Conservation (phyloP, 2,888 invertebrate genomes). For the Crematogaster levior region DNA sequence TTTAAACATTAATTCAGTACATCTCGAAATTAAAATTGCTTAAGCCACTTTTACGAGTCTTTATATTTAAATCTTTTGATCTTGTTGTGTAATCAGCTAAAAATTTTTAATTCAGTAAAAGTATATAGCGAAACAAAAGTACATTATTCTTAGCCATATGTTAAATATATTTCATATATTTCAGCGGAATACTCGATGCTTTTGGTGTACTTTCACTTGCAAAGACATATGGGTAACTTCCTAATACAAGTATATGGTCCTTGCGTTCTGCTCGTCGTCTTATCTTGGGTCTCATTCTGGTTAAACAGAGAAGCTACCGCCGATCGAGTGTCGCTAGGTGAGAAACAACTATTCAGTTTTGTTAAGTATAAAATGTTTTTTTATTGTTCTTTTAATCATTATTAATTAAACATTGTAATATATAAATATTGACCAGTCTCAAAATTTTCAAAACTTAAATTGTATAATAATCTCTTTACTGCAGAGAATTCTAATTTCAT, state of each 20-base stretch:
- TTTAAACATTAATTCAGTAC: not conserved
- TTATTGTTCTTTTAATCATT: not conserved
- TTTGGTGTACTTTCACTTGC: slow-evolving; percentile 91
- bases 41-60: not conserved
- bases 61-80: not conserved
- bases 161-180: slow-evolving; percentile 72
- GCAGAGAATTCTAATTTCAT: too few species aligned
- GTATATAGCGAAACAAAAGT: not conserved
- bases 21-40: not conserved
- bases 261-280: slow-evolving; percentile 93
- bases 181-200: slow-evolving; percentile 90
- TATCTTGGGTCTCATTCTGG: slow-evolving; percentile 96
- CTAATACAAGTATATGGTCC: slow-evolving; percentile 95
- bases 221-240: slow-evolving; percentile 95
- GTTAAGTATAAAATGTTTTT: too few species aligned
- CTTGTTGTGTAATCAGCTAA: not conserved
- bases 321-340: slow-evolving; percentile 92
- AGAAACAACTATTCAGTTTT: slow-evolving; percentile 62
- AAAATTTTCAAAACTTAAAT: not conserved
- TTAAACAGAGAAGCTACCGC: slow-evolving; percentile 94
- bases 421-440: not conserved
- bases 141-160: not conserved
- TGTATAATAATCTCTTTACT: not conserved
- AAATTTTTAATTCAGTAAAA: not conserved
- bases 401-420: not conserved